Conservation (phyloP, 1,140 invertebrate genomes). For the Drosophila guanche region DNA sequence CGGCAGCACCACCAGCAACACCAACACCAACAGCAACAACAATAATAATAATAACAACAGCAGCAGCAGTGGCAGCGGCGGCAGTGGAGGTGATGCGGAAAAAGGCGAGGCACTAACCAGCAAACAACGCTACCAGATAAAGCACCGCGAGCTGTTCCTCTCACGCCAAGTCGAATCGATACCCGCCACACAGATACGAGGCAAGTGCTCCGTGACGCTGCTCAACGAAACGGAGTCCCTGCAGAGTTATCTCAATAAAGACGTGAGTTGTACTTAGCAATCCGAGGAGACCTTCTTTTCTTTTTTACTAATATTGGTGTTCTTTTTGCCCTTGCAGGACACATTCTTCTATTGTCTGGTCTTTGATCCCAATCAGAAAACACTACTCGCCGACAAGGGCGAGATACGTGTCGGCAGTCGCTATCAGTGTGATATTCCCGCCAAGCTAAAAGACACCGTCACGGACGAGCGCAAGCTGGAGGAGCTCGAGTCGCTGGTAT, state of each 20-base stretch:
- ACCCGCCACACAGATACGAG: conserved; percentile 98
- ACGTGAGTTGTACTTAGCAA: conserved; percentile 87
- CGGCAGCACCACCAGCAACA: conserved; percentile 41
- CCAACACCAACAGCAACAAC: conserved; percentile 47
- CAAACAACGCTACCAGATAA: conserved; percentile 96
- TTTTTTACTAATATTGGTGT: neutral
- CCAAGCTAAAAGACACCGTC: conserved; percentile 90
- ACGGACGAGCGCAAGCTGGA: conserved; percentile 90
- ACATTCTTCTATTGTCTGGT: conserved; percentile 99
- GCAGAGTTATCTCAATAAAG: conserved; percentile 97
- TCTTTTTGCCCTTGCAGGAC: conserved; percentile 87
- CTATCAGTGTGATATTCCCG: conserved; percentile 96
- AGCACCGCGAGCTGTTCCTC: conserved; percentile 98
- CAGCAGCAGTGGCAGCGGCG: conserved; percentile 71
- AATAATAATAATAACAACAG: conserved; percentile 23
- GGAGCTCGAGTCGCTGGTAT: conserved; percentile 95
- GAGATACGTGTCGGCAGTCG: conserved; percentile 95
- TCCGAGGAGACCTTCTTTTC: neutral
- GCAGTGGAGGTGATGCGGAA: conserved; percentile 48
- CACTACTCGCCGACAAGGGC: conserved; percentile 98
- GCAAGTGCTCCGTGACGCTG: conserved; percentile 98
- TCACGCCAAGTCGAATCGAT: conserved; percentile 99
- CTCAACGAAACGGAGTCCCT: conserved; percentile 99
- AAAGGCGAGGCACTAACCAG: conserved; percentile 84
- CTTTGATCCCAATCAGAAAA: conserved; percentile 99